phyloP scores from a whole-genome alignment of 2,113 vertebrate genomes.

The Menura novaehollandiae region DNA sequence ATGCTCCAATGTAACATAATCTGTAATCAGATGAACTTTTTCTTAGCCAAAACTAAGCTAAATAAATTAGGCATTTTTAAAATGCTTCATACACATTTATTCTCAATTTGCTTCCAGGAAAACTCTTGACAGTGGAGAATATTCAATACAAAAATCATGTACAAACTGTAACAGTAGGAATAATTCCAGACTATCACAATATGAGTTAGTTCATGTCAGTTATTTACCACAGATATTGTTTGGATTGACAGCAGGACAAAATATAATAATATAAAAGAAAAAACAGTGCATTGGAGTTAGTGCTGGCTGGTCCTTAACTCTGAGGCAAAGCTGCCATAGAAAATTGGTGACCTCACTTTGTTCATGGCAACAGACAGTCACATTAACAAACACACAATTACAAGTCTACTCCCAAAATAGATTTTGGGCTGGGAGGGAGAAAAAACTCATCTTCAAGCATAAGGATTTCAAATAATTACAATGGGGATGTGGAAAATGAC shows the following conservation, averaged over 20 bases:
- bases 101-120: neutral
- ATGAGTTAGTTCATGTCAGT: neutral
- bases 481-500: constrained; percentile 19
- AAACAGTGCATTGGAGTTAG: neutral
- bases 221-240: neutral
- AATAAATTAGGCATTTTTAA: neutral
- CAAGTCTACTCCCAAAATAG: constrained; percentile 39
- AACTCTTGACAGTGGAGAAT: neutral
- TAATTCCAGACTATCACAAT: neutral
- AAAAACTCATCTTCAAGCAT: neutral
- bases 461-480: constrained; percentile 43
- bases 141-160: neutral
- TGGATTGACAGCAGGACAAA: neutral
- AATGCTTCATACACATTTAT: neutral
- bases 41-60: neutral
- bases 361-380: constrained; percentile 59
- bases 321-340: neutral
- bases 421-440: neutral
- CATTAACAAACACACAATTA: constrained; percentile 56
- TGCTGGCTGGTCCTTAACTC: neutral
- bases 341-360: constrained; percentile 49
- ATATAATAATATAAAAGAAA: neutral
- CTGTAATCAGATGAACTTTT: neutral
- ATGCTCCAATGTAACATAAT: neutral
- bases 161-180: neutral